Evolutionary conservation across 2,888 invertebrate species (phyloP).

Genomic region (Synergus japonicus): DNA sequence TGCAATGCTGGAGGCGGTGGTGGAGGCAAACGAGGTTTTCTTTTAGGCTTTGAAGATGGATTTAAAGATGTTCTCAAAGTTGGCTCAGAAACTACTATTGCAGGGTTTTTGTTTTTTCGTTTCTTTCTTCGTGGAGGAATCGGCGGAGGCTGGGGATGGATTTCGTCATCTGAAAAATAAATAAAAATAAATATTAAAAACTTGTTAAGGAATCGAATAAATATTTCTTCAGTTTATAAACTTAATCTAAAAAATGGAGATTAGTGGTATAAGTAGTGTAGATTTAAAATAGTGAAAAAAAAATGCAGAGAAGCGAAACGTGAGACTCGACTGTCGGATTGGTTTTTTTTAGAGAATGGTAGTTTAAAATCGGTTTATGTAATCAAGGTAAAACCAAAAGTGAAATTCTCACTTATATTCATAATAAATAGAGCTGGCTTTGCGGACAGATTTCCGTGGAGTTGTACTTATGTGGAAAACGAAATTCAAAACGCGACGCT

Average conservation of each 20-base stretch:
- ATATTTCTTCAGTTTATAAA: neutral
- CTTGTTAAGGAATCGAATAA: neutral
- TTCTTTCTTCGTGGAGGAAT: slow-evolving; percentile 73
- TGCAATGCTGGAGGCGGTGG: slow-evolving; percentile 52
- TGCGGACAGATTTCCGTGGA: slow-evolving; percentile 14
- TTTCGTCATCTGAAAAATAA: slow-evolving; percentile 64
- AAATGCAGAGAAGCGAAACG: neutral
- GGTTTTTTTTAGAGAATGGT: neutral
- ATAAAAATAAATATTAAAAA: slow-evolving; percentile 9
- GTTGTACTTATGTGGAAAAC: slow-evolving; percentile 46
- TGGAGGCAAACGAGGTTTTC: slow-evolving; percentile 55
- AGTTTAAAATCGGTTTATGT: slow-evolving; percentile 13
- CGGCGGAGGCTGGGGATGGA: slow-evolving; percentile 64
- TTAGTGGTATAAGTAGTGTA: neutral
- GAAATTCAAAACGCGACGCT: slow-evolving; percentile 60
- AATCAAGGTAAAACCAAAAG: neutral
- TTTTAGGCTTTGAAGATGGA: slow-evolving; percentile 41
- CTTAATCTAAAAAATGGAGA: neutral
- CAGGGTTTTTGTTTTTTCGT: slow-evolving; percentile 59
- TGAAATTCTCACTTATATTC: slow-evolving; percentile 58
- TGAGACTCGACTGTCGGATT: neutral
- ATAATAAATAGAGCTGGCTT: slow-evolving; percentile 49
- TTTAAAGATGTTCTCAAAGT: slow-evolving; percentile 46
- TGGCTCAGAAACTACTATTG: slow-evolving; percentile 52
- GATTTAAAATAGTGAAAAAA: neutral